Conservation (phyloP, 1,140 invertebrate genomes). For the Oreohelix idahoensis region DNA sequence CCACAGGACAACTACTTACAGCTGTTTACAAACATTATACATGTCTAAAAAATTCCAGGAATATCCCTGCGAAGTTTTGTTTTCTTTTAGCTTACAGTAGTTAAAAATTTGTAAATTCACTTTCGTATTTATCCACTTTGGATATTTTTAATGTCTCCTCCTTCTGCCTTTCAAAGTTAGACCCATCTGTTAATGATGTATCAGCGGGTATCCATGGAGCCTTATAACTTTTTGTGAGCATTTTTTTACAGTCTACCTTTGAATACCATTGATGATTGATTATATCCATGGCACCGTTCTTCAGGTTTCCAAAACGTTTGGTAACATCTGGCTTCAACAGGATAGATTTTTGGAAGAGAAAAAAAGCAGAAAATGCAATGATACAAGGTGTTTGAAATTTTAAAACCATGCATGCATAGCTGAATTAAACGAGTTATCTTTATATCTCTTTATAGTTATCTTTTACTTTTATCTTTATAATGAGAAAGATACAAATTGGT, state of each 20-base stretch:
- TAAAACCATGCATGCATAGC: no score
- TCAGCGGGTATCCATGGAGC: conserved; percentile 26
- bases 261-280: conserved; percentile 34
- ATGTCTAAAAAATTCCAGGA: no score
- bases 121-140: conserved; percentile 3
- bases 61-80: no score
- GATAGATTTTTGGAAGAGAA: background rate
- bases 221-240: conserved; percentile 11
- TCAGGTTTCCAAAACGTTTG: conserved; percentile 35
- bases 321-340: conserved; percentile 33
- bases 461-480: no score
- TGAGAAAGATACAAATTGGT: no score
- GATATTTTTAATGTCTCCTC: conserved; percentile 21
- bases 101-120: conserved; percentile 22
- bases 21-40: no score
- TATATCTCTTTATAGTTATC: no score
- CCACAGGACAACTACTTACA: no score
- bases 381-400: no score
- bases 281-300: conserved; percentile 24
- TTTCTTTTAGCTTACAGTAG: background rate
- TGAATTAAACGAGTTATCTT: no score
- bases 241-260: conserved; percentile 28
- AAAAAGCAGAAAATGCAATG: no score
- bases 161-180: conserved; percentile 25
- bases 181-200: conserved; percentile 1